phyloP scores from a whole-genome alignment of 92 coral and sea anemone genomes.

The Zoanthus gigantus region DNA sequence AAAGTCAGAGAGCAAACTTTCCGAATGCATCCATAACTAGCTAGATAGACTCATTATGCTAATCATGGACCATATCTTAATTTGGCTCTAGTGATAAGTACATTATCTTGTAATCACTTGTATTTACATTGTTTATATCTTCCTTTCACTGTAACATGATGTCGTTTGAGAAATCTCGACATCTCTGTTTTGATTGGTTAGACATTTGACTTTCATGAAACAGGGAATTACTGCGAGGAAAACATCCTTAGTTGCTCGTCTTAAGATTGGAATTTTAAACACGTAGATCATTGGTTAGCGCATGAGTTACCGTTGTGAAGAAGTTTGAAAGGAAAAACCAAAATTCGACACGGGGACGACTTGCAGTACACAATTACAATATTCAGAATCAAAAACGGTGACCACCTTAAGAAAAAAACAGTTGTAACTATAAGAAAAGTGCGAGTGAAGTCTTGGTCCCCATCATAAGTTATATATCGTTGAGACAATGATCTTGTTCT shows the following conservation, averaged over 20 bases:
- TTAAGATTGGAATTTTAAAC: slow-evolving; percentile 70
- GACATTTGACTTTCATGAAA: not conserved
- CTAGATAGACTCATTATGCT: too few species aligned
- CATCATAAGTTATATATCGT: slow-evolving; percentile 50
- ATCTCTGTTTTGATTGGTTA: not conserved
- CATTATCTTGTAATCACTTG: too few species aligned
- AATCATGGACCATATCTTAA: too few species aligned
- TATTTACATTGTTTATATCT: not conserved
- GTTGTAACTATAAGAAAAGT: slow-evolving; percentile 74
- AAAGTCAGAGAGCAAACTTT: too few species aligned
- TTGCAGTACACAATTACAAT: slow-evolving; percentile 71
- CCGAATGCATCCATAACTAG: too few species aligned
- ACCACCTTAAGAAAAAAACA: slow-evolving; percentile 75
- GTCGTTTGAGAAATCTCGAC: not conserved
- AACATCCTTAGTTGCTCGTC: slow-evolving; percentile 18
- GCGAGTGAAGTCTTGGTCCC: slow-evolving; percentile 69
- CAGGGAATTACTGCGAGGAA: not conserved
- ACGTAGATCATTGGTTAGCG: slow-evolving; percentile 75
- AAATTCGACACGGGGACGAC: slow-evolving; percentile 43
- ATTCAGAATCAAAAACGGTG: slow-evolving; percentile 81
- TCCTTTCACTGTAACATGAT: too few species aligned
- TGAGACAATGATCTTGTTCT: slow-evolving; percentile 51
- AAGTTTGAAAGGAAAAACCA: slow-evolving; percentile 70
- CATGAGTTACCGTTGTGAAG: slow-evolving; percentile 81
- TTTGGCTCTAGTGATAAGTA: too few species aligned